Base-by-base conservation (phyloP, 2,113 vertebrate species). In the Cacatua alba region DNA sequence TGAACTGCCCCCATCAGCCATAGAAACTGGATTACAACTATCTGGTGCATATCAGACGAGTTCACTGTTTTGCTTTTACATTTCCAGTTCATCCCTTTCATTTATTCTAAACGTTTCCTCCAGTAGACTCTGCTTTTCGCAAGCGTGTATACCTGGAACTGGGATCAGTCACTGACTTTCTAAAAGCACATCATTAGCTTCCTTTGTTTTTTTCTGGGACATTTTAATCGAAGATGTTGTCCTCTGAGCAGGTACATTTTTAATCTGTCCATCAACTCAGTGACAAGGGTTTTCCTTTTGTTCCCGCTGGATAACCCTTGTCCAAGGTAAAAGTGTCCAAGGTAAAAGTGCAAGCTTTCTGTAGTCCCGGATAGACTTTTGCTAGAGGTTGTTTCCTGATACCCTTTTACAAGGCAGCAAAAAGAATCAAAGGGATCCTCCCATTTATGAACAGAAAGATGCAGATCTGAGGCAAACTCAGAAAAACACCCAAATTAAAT, bases 11-110 rank as follows among this genome's bases (percentile, higher is more conserved):
- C 8, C 35, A 46, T 59, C 51, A 76, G 67, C 35, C 9, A 4
- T 57, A 51, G 65, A 85, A 76, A 37, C 48, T 48, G 39, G 17
- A 8, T 85, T 63, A 12, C 31, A 77, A 29, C 71, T 63, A 5
- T 10, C 1, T 0, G 1, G 3, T 37, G 10, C 1, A 0, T 41
- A 48, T 53, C 64, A 88, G 48, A 65, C 62, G 88, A 79, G 33
- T 14, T 87, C 17, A 8, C 69, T 82, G 3, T 76, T 72, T 71
- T 48, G 19, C 3, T 81, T 88, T 94, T 74, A 31, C 13, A 51
- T 63, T 92, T 78, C 60, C 68, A 55, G 20, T 43, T 88, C 0
- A 43, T 77, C 76, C 49, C 19, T 69, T 92, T 37, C 13, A 41
- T 86, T 90, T 83, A 23, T 78, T 88, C 31, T 43, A 51, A 86